Conservation (phyloP, 2,113 vertebrate species). For the Mesembrinibis cayennensis region DNA sequence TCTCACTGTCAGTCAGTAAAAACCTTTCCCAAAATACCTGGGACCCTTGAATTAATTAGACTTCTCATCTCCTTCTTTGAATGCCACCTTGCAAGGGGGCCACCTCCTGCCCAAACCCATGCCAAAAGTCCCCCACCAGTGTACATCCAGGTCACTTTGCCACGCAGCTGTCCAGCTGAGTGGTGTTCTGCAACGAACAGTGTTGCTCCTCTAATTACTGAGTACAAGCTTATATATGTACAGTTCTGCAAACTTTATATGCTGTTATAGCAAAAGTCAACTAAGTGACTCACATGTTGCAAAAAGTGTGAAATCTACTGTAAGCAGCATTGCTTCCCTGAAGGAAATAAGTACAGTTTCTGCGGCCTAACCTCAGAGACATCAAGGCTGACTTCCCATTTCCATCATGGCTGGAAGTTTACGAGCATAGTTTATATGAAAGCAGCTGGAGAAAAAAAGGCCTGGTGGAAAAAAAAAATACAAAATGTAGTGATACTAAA, state of each 20-base stretch:
- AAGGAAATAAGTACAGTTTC: background rate
- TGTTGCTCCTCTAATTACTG: background rate
- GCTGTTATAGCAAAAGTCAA: background rate
- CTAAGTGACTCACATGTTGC: background rate
- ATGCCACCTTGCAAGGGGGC: background rate
- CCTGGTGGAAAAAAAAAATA: background rate
- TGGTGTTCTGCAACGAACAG: background rate
- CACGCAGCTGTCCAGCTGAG: background rate
- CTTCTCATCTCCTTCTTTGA: background rate
- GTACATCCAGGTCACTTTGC: background rate
- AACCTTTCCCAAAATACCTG: constrained; percentile 38
- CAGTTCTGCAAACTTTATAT: background rate
- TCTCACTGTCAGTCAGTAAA: constrained; percentile 33
- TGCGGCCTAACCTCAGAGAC: background rate
- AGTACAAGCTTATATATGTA: background rate
- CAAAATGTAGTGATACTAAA: background rate
- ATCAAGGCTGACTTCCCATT: background rate
- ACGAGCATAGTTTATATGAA: background rate
- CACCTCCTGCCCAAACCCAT: background rate
- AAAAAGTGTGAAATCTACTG: background rate
- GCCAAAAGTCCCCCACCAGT: background rate
- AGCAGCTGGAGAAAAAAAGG: background rate
- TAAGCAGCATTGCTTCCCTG: background rate
- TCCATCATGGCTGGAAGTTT: background rate
- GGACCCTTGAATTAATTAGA: constrained; percentile 8